Conservation (phyloP, 2,888 invertebrate genomes). For the Strigamia transsilvanica region DNA sequence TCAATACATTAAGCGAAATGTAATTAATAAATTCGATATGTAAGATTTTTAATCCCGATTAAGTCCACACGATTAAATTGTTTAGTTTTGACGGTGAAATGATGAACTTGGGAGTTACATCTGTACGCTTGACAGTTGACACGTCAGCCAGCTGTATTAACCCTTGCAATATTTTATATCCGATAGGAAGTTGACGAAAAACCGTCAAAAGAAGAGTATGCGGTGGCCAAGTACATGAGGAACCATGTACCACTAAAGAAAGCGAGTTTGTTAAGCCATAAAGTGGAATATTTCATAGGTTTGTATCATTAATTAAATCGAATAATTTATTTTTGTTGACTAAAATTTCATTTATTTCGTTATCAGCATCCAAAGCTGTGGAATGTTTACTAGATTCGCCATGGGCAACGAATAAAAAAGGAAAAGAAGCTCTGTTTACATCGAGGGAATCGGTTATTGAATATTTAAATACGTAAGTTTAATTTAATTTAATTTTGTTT, state of each 20-base stretch:
- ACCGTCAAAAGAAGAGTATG: conserved; percentile 84
- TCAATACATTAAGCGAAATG: background rate
- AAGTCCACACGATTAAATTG: no score
- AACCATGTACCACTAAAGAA: conserved; percentile 93
- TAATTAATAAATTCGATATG: conserved; percentile 21
- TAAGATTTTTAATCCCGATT: background rate
- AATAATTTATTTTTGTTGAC: background rate
- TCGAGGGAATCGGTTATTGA: conserved; percentile 81
- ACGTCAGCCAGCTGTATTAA: conserved; percentile 14
- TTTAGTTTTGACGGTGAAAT: no score
- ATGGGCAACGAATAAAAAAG: conserved; percentile 71
- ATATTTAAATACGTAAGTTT: conserved; percentile 73
- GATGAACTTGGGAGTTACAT: no score
- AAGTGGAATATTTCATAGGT: conserved; percentile 97
- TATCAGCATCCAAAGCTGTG: conserved; percentile 77
- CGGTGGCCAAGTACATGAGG: conserved; percentile 92
- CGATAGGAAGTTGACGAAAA: conserved; percentile 54
- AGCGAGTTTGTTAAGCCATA: conserved; percentile 94
- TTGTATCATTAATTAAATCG: conserved; percentile 57
- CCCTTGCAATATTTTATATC: conserved; percentile 1
- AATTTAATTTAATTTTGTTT: background rate
- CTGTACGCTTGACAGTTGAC: conserved; percentile 44
- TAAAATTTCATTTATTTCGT: background rate
- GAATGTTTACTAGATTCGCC: conserved; percentile 90
- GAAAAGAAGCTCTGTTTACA: conserved; percentile 79